These are phyloP conservation scores for Synanthedon myopaeformis DNA, from an alignment of 2,888 invertebrate species.

Conservation along the genomic window DNA sequence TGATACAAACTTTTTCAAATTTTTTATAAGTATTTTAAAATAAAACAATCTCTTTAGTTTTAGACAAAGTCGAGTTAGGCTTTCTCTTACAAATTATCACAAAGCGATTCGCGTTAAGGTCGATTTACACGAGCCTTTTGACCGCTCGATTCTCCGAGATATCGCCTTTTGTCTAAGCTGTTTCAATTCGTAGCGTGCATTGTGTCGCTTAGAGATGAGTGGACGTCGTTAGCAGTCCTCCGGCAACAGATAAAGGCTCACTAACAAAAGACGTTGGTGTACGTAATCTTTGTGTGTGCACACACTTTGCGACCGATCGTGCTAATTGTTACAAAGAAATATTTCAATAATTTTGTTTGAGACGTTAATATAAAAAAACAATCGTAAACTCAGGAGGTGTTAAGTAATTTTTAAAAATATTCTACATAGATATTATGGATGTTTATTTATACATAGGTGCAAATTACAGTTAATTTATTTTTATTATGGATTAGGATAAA, in stretches of 20 bases:
- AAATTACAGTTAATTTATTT: too few relatives aligned
- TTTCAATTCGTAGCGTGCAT: conserved; percentile 59
- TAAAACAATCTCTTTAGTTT: too few relatives aligned
- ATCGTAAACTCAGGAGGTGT: too few relatives aligned
- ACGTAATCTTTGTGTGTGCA: conserved; percentile 39
- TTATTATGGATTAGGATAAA: too few relatives aligned
- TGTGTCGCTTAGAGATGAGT: conserved; percentile 57
- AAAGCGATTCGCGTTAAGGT: conserved; percentile 30
- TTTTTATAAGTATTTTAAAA: too few relatives aligned
- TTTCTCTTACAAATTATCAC: conserved; percentile 1
- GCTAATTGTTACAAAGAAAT: not conserved
- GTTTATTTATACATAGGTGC: too few relatives aligned
- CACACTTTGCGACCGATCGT: conserved; percentile 24
- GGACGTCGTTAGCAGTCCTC: conserved; percentile 60
- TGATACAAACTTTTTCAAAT: too few relatives aligned
- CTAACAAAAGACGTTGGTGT: conserved; percentile 52
- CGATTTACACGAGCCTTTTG: conserved; percentile 44
- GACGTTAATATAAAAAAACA: too few relatives aligned
- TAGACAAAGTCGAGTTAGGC: too few relatives aligned
- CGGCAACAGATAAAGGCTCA: conserved; percentile 48
- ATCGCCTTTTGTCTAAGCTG: conserved; percentile 55
- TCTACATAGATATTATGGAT: too few relatives aligned
- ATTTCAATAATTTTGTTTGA: too few relatives aligned
- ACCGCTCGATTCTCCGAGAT: conserved; percentile 28
- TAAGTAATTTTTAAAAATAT: too few relatives aligned